Evolutionary conservation across 92 coral and sea anemone species (phyloP), one percentile per base, ranked within the genome.

Genomic region (Metridium senile): DNA sequence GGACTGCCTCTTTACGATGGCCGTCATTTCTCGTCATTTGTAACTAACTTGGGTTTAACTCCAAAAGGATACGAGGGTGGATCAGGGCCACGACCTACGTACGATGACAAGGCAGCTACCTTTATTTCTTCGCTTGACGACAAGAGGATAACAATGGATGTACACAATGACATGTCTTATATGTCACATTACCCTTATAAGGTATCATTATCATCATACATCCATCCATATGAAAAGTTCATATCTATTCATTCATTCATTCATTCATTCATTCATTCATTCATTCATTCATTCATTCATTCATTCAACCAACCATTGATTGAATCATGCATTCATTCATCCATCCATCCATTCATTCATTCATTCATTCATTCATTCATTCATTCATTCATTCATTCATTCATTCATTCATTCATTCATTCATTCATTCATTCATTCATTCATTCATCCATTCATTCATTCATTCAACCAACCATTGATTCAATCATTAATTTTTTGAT

Each of bases 1-100:
- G 88, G 88, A 20, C 61, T 84, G 26, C 88, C 88, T 30, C 21
- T 84, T 35, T 62, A 25, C 6, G 74, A 51, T 22, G 82, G 35
- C 11, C 49, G 32, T 23, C 34, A 58, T 46, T 85, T 78, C 64
- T 25, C 85, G 21, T 27, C 3, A 2, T 73, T 72, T 32, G 35
- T 71, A 51, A 71, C 33, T 8, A 28, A 31, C 20, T 32, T 73
- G 64, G 75, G 80, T 20, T 79, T 49, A 29, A 57, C 58, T 20
- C 35, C 89, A 21, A 39, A 69, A 17, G 66, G 71, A 63, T 85
- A 79, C 66, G 71, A 53, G n/a, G 49, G 89, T 0, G 81, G 85
- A 1, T 57, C 76, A 11, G 84, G 67, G 1, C n/a, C 32, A 3
- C 79, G 84, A 66, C 62, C 59, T 1, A 43, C 57, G 19, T 53